Percentiles rank a stretch among this genome's conserved stretches.
These are phyloP conservation scores for Lasioglossum oenotherae DNA, from an alignment of 2,888 invertebrate species.

Conservation along the genomic window DNA sequence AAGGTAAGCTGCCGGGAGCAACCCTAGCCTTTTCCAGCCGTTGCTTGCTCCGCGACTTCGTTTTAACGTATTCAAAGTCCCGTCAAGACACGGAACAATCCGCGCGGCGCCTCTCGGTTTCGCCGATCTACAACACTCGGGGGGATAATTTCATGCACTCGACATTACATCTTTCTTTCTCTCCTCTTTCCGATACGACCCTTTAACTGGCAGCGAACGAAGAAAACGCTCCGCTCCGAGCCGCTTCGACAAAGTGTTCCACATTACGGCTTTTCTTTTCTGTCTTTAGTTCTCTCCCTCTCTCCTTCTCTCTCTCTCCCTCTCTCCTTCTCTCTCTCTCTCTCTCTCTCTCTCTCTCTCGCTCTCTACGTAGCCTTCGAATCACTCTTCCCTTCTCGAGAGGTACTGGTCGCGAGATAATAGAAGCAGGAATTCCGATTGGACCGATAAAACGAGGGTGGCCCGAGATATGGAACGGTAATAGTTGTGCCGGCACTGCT, in stretches of 20 bases:
- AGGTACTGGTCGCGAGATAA: constrained; percentile 23
- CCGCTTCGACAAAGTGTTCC: constrained; percentile 69
- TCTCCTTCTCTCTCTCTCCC: background rate
- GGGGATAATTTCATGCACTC: constrained; percentile 82
- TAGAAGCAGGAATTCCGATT: constrained; percentile 48
- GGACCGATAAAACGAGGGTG: constrained; percentile 41
- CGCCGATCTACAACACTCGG: constrained; percentile 77
- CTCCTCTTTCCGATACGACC: constrained; percentile 48
- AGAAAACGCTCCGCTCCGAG: constrained; percentile 9
- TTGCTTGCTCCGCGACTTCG: constrained; percentile 55
- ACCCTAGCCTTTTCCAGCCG: background rate
- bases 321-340: background rate
- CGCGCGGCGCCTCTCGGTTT: constrained; percentile 61
- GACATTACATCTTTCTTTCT: constrained; percentile 66
- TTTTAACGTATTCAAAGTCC: constrained; percentile 70
- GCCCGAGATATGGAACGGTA: constrained; percentile 38
- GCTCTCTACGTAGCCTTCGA: background rate
- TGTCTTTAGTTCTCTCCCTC: background rate
- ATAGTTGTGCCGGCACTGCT: constrained; percentile 27
- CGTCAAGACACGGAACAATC: constrained; percentile 74
- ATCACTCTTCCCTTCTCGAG: background rate
- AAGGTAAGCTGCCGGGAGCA: constrained; percentile 40
- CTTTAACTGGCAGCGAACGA: constrained; percentile 45
- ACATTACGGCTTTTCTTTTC: constrained; percentile 46
- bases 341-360: background rate